Evolutionary conservation across 2,113 vertebrate species (phyloP).

Genomic region (Clarias gariepinus): DNA sequence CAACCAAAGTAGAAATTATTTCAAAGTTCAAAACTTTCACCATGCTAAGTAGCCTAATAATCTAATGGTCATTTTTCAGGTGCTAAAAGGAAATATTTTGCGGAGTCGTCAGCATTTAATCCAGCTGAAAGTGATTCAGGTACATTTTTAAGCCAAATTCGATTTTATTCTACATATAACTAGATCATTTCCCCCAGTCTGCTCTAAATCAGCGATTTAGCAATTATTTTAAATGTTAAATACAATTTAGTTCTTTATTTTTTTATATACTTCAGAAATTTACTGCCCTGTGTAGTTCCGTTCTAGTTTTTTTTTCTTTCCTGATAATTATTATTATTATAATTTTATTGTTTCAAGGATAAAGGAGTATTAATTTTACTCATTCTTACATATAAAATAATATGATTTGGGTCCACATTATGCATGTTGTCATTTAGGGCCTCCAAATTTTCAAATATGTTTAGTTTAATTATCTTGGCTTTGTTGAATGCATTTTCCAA

Average conservation of each 20-base stretch:
- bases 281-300: neutral
- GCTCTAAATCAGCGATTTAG: neutral
- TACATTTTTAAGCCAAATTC: neutral
- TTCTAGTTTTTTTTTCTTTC: too few relatives aligned
- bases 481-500: neutral
- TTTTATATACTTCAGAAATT: neutral
- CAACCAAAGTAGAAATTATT: neutral
- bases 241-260: neutral
- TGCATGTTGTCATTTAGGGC: neutral
- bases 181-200: neutral
- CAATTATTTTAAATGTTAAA: neutral
- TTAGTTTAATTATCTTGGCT: neutral
- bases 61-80: constrained; percentile 25
- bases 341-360: neutral
- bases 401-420: neutral
- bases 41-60: neutral
- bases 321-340: neutral
- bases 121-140: neutral
- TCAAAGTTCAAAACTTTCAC: neutral
- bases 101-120: neutral
- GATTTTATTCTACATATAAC: neutral
- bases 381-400: neutral
- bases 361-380: neutral
- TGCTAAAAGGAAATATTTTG: neutral
- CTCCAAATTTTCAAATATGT: neutral